A percentile compares a stretch with the other conserved stretches of the same genome.
Conservation (phyloP, 2,888 invertebrate genomes). For the Lysandra coridon region DNA sequence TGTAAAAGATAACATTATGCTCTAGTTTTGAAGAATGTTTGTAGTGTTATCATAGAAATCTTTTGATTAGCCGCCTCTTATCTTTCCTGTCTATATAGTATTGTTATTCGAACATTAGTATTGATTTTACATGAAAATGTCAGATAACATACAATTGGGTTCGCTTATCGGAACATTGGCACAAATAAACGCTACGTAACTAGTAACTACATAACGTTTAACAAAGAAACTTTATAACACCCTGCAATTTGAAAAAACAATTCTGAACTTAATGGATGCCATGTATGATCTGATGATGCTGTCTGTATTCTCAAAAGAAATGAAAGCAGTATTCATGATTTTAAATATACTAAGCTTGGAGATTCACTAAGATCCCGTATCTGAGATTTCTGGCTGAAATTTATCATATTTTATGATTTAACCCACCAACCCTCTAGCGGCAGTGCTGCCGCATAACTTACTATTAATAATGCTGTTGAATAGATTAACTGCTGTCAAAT, state of each 20-base stretch:
- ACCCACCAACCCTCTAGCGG: no score
- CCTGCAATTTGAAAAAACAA: no score
- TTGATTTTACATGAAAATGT: slow-evolving; percentile 9
- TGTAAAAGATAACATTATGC: background rate
- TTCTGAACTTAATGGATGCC: background rate
- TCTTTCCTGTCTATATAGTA: slow-evolving; percentile 10
- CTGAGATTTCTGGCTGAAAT: no score
- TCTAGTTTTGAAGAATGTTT: slow-evolving; percentile 5
- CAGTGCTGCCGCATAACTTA: no score
- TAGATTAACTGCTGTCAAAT: background rate
- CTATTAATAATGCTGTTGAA: no score
- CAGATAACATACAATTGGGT: background rate
- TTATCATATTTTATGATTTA: no score
- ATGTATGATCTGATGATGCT: no score
- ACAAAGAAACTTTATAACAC: no score
- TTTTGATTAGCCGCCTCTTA: slow-evolving; percentile 23
- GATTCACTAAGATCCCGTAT: no score
- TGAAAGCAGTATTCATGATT: no score
- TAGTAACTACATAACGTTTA: background rate
- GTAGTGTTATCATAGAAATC: background rate
- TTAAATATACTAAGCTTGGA: no score
- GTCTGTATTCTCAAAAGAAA: no score
- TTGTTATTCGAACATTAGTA: slow-evolving; percentile 25
- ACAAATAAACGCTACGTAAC: background rate
- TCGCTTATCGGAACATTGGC: slow-evolving; percentile 1